phyloP scores from a whole-genome alignment of 2,888 invertebrate genomes.

The Platerodrilus igneus region DNA sequence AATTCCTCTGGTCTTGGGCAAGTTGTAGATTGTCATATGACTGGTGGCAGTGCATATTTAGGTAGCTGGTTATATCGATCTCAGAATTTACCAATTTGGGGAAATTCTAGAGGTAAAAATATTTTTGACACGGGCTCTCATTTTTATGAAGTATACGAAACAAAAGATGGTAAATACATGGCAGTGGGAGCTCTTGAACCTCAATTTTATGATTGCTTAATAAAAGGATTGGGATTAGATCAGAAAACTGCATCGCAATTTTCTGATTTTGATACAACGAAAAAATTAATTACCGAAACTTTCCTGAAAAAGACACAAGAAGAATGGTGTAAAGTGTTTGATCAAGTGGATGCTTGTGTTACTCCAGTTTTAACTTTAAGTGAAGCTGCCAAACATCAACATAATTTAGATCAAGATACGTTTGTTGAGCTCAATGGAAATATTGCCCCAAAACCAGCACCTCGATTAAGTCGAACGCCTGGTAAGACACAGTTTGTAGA shows the following conservation, averaged over 20 bases:
- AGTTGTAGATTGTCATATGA: constrained; percentile 86
- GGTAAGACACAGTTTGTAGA: constrained; percentile 50
- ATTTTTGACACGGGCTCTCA: constrained; percentile 79
- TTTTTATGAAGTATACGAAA: constrained; percentile 86
- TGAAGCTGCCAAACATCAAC: constrained; percentile 64
- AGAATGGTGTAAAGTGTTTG: constrained; percentile 83
- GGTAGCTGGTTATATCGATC: constrained; percentile 82
- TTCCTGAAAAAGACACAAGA: constrained; percentile 75
- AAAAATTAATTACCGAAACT: constrained; percentile 56
- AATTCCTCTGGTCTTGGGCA: constrained; percentile 75
- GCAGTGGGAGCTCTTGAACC: constrained; percentile 94
- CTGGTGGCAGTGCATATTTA: constrained; percentile 86
- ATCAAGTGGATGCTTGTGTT: constrained; percentile 85
- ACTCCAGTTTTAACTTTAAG: constrained; percentile 79
- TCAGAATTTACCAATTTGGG: constrained; percentile 63
- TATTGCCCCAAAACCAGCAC: constrained; percentile 70
- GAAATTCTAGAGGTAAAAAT: constrained; percentile 70
- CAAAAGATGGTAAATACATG: constrained; percentile 88
- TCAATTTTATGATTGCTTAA: constrained; percentile 75
- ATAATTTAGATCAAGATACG: constrained; percentile 60
- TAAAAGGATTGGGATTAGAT: constrained; percentile 64
- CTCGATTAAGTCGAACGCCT: constrained; percentile 72
- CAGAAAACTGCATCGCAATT: constrained; percentile 60
- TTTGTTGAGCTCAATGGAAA: constrained; percentile 52
- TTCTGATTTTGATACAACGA: constrained; percentile 52